Evolutionary conservation across 2,888 invertebrate species (phyloP).

Genomic region (Volucella zonaria): DNA sequence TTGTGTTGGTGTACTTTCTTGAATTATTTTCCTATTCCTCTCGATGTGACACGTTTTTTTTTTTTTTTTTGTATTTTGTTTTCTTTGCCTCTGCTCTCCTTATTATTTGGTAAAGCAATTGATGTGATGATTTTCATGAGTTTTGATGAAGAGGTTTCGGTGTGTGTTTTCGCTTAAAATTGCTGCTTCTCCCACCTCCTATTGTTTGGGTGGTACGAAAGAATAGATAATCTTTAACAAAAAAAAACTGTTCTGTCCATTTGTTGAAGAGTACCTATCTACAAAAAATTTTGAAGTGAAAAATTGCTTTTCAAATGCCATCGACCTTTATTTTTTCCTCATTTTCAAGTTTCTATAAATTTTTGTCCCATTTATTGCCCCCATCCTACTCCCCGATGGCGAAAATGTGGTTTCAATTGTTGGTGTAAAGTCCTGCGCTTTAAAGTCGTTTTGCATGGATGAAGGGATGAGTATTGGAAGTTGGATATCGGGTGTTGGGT

Average conservation of each 20-base stretch:
- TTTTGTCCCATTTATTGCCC: conserved; percentile 50
- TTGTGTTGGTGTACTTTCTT: conserved; percentile 58
- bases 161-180: background rate
- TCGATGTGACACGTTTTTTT: conserved; percentile 66
- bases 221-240: conserved; percentile 15
- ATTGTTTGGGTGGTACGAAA: conserved; percentile 9
- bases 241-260: conserved; percentile 19
- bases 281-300: conserved; percentile 7
- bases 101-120: background rate
- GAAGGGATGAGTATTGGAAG: background rate
- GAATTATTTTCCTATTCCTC: conserved; percentile 63
- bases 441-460: conserved; percentile 33
- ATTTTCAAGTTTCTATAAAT: conserved; percentile 30
- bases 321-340: conserved; percentile 59
- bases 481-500: too few species aligned
- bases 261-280: conserved; percentile 20
- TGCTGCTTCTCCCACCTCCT: conserved; percentile 12
- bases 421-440: conserved; percentile 62
- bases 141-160: conserved; percentile 54
- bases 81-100: background rate
- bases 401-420: conserved; percentile 10
- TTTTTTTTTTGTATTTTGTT: conserved; percentile 21
- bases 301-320: conserved; percentile 55
- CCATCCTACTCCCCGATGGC: background rate
- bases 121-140: conserved; percentile 45